A percentile compares a stretch with the other conserved stretches of the same genome.
Conservation (phyloP, 2,113 vertebrate species). For the Lipophrys pholis region DNA sequence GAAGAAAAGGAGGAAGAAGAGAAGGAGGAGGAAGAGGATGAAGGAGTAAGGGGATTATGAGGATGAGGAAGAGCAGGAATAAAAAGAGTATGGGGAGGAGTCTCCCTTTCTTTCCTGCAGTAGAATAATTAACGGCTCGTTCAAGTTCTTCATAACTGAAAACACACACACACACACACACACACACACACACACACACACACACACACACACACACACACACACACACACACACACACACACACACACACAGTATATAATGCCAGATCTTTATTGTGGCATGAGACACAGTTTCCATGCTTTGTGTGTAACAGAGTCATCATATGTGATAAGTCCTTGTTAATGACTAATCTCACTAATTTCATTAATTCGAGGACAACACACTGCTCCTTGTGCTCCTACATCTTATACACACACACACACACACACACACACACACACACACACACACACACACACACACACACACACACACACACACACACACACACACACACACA, state of each 20-base stretch:
- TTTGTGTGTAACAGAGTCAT: no score
- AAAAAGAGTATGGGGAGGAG: background rate
- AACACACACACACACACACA: slow-evolving; percentile 21
- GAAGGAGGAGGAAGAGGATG: background rate
- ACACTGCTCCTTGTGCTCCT: no score
- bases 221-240: no score
- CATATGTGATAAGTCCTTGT: no score
- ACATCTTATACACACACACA: slow-evolving; percentile 23
- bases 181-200: background rate
- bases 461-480: slow-evolving; percentile 21
- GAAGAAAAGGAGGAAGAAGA: background rate
- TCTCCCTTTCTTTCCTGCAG: slow-evolving; percentile 29
- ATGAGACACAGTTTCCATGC: no score
- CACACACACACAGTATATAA: no score
- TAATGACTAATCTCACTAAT: no score
- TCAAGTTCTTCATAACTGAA: slow-evolving; percentile 27
- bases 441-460: slow-evolving; percentile 20
- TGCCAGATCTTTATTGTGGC: no score
- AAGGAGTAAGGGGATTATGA: background rate
- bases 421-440: slow-evolving; percentile 16
- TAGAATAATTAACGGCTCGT: slow-evolving; percentile 55
- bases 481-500: slow-evolving; percentile 16
- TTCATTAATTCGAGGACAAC: no score
- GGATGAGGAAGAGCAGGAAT: no score
- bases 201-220: background rate